Evolutionary conservation across 2,888 invertebrate species (phyloP).

Genomic region (Lingula anatina): DNA sequence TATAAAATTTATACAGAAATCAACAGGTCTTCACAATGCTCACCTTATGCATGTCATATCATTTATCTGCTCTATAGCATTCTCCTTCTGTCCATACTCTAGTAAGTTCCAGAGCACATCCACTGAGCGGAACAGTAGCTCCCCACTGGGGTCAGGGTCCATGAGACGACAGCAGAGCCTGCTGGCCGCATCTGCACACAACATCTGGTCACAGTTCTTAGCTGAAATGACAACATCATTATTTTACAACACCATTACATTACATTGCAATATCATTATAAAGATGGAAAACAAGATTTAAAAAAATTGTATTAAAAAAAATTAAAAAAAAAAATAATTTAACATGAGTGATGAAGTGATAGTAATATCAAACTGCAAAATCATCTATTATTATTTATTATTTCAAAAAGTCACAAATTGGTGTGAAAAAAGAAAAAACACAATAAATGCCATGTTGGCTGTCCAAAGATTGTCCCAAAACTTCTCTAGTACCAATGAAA

Average conservation of each 20-base stretch:
- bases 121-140: constrained; percentile 46
- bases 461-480: too few species aligned
- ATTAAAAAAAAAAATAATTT: neutral
- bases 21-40: neutral
- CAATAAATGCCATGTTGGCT: too few species aligned
- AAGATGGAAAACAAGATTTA: neutral
- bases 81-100: constrained; percentile 34
- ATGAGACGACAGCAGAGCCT: constrained; percentile 37
- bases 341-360: too few species aligned
- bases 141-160: constrained; percentile 42
- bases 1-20: neutral
- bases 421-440: too few species aligned
- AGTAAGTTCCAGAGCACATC: constrained; percentile 51
- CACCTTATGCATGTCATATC: constrained; percentile 44
- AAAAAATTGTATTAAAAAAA: neutral
- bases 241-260: too few species aligned
- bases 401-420: too few species aligned
- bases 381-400: too few species aligned
- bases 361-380: too few species aligned
- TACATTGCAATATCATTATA: too few species aligned
- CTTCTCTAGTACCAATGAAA: too few species aligned
- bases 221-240: too few species aligned
- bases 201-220: constrained; percentile 46
- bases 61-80: constrained; percentile 40
- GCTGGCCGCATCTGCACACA: constrained; percentile 38